Evolutionary conservation across 2,113 vertebrate species (phyloP).

Genomic region (Megaleporinus macrocephalus): DNA sequence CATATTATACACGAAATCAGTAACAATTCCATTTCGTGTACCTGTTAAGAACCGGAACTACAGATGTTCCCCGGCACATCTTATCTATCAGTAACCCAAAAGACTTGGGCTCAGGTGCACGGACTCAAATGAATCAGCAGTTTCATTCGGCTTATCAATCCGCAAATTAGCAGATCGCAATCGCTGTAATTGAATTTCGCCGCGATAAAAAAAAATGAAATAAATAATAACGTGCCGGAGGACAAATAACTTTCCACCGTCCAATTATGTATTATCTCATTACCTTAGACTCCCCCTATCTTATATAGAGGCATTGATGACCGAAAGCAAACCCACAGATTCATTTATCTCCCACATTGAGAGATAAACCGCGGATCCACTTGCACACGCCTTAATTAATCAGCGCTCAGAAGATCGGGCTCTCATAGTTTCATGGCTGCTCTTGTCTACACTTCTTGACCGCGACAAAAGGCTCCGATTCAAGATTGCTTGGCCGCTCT

Average conservation of each 20-base stretch:
- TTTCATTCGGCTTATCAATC: conserved; percentile 8
- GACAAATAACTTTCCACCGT: background rate
- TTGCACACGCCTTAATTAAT: background rate
- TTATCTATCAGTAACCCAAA: conserved; percentile 7
- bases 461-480: background rate
- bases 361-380: background rate
- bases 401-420: background rate
- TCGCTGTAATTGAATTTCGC: conserved; percentile 38
- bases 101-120: background rate
- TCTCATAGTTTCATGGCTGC: background rate
- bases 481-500: background rate
- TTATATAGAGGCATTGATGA: conserved; percentile 13
- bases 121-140: conserved; percentile 12
- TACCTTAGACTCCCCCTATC: conserved; percentile 24
- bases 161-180: conserved; percentile 37
- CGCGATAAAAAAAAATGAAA: conserved; percentile 4
- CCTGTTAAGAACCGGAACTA: background rate
- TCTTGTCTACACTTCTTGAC: background rate
- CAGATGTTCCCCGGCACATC: background rate
- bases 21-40: background rate
- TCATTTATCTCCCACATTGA: conserved; percentile 19
- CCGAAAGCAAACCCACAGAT: conserved; percentile 13
- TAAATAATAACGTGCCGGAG: too few species aligned
- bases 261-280: conserved; percentile 35
- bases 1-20: background rate